Conservation (phyloP, 2,888 invertebrate species). For the Danaus chrysippus region DNA sequence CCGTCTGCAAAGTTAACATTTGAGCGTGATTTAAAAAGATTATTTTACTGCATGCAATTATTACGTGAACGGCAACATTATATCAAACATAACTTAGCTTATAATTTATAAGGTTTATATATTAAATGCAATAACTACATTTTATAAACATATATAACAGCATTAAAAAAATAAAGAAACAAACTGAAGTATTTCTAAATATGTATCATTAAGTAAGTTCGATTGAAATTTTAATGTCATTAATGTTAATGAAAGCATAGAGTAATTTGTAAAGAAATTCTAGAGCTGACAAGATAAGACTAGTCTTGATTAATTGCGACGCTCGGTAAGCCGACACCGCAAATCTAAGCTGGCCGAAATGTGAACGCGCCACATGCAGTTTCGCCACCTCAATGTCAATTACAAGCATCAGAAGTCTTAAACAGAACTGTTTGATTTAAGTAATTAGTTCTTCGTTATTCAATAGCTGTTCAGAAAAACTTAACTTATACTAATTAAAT, state of each 20-base stretch:
- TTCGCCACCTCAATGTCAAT: not conserved
- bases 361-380: not conserved
- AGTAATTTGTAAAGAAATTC: not conserved
- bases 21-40: conserved; percentile 28
- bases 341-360: not conserved
- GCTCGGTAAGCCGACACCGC: not conserved
- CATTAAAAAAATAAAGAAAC: no score
- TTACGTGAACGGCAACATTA: conserved; percentile 43
- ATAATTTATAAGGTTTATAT: no score
- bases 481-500: no score
- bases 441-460: no score
- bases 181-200: no score
- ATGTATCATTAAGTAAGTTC: no score
- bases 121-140: no score
- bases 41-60: conserved; percentile 47
- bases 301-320: not conserved
- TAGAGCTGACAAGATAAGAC: not conserved
- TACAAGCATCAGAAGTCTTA: not conserved
- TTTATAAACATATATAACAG: no score
- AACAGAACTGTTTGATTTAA: not conserved
- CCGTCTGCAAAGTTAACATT: conserved; percentile 10
- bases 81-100: not conserved
- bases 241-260: no score
- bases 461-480: no score
- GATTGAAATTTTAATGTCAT: no score